These are phyloP conservation scores for Lepisosteus osseus DNA, from an alignment of 2,113 vertebrate genomes.

Conservation along the genomic window DNA sequence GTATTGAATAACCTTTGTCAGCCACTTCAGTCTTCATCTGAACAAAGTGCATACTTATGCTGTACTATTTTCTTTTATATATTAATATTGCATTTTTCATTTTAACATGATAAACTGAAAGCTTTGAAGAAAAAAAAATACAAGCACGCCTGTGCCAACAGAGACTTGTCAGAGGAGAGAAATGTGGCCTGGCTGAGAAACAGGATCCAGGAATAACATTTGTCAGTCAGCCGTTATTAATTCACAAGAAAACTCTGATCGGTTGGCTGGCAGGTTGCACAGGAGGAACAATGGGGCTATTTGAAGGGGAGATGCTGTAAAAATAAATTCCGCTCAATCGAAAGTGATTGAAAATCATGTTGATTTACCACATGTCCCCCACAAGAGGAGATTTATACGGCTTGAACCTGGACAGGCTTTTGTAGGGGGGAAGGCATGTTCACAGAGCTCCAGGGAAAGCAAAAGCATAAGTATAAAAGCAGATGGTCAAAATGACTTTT, in stretches of 20 bases:
- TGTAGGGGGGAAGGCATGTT: neutral
- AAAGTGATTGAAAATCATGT: constrained; percentile 1
- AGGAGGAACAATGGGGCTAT: neutral
- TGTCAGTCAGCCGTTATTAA: constrained; percentile 2
- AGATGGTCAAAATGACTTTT: neutral
- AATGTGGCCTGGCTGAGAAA: neutral
- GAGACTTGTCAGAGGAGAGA: neutral
- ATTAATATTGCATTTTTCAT: too few species aligned
- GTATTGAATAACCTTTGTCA: too few species aligned
- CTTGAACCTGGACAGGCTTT: neutral
- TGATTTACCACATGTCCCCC: neutral
- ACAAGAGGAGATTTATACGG: neutral
- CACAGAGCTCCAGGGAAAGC: neutral
- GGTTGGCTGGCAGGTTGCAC: neutral
- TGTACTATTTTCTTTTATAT: too few species aligned
- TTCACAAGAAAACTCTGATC: neutral
- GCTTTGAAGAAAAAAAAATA: neutral
- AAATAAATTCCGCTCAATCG: neutral
- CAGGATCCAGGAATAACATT: neutral
- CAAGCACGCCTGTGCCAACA: too few species aligned
- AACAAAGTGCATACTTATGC: too few species aligned
- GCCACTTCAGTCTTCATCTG: too few species aligned
- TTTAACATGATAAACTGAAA: too few species aligned
- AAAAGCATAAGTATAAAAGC: neutral
- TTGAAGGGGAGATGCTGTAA: constrained; percentile 2